phyloP scores from a whole-genome alignment of 1,140 invertebrate genomes.

The Lerema accius region DNA sequence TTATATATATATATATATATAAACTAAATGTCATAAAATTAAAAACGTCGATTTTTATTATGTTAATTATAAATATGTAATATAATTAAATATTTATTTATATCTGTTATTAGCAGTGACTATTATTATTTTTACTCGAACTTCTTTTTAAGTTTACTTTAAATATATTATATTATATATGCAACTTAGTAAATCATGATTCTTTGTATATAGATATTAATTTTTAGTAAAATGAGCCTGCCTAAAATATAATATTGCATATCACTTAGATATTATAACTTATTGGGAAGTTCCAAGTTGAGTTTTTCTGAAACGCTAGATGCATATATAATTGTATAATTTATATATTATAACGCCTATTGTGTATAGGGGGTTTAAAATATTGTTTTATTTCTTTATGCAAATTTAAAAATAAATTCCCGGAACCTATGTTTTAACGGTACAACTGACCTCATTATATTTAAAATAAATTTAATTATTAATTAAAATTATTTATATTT shows the following conservation, averaged over 20 bases:
- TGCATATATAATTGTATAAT: conserved; percentile 35
- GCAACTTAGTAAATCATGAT: conserved; percentile 14
- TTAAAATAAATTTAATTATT: too few relatives aligned
- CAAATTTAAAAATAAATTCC: background rate
- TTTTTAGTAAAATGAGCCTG: conserved; percentile 60
- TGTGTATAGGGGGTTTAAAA: conserved; percentile 33
- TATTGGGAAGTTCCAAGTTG: conserved; percentile 19
- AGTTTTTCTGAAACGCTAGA: conserved; percentile 52
- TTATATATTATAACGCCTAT: conserved; percentile 40
- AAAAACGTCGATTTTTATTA: background rate
- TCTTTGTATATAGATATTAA: conserved; percentile 5
- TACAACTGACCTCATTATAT: too few relatives aligned
- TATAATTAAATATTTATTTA: too few relatives aligned
- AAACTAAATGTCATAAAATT: background rate
- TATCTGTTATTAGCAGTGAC: too few relatives aligned
- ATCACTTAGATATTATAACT: conserved; percentile 71
- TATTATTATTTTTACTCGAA: conserved; percentile 9
- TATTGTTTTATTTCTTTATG: conserved; percentile 18
- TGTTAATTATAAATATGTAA: background rate
- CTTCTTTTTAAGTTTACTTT: background rate
- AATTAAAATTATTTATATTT: too few relatives aligned
- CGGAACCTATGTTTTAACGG: too few relatives aligned
- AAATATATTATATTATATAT: background rate
- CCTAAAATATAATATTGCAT: conserved; percentile 75
- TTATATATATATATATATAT: background rate